Conservation (phyloP, 2,888 invertebrate genomes). For the Nephrotoma guestfalica region DNA sequence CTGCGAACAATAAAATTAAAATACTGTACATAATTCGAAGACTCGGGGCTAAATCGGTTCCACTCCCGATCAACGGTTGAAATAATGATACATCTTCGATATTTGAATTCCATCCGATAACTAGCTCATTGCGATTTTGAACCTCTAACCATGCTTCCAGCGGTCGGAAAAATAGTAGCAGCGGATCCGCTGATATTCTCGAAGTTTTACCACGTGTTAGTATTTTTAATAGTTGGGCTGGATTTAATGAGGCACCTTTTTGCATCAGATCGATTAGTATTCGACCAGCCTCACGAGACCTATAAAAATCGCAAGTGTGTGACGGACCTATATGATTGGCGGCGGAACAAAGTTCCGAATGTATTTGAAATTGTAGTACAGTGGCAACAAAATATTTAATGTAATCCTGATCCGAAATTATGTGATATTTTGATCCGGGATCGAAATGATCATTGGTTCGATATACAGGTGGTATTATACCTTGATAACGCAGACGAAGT, state of each 20-base stretch:
- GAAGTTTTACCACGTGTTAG: conserved; percentile 57
- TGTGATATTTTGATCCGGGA: conserved; percentile 69
- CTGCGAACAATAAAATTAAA: background rate
- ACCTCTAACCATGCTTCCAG: conserved; percentile 61
- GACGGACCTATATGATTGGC: conserved; percentile 58
- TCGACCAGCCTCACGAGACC: conserved; percentile 64
- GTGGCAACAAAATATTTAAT: conserved; percentile 69
- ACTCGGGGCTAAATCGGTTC: background rate
- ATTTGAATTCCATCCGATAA: conserved; percentile 61
- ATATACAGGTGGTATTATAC: conserved; percentile 53
- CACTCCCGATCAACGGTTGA: conserved; percentile 9
- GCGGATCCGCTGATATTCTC: conserved; percentile 57
- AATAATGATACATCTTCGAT: conserved; percentile 49
- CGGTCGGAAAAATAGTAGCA: conserved; percentile 72
- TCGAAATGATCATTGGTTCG: conserved; percentile 66
- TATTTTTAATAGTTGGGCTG: conserved; percentile 56
- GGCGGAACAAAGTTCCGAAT: conserved; percentile 58
- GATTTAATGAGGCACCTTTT: conserved; percentile 47
- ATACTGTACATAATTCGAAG: background rate
- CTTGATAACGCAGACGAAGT: conserved; percentile 53
- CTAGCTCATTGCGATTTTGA: conserved; percentile 53
- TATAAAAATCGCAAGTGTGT: conserved; percentile 68
- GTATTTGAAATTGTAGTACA: conserved; percentile 74
- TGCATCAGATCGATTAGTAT: conserved; percentile 57
- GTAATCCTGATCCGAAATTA: conserved; percentile 57